Percentiles rank a stretch among this genome's conserved stretches.
phyloP scores from a whole-genome alignment of 2,888 invertebrate species.

The Ormyrus pomaceus region DNA sequence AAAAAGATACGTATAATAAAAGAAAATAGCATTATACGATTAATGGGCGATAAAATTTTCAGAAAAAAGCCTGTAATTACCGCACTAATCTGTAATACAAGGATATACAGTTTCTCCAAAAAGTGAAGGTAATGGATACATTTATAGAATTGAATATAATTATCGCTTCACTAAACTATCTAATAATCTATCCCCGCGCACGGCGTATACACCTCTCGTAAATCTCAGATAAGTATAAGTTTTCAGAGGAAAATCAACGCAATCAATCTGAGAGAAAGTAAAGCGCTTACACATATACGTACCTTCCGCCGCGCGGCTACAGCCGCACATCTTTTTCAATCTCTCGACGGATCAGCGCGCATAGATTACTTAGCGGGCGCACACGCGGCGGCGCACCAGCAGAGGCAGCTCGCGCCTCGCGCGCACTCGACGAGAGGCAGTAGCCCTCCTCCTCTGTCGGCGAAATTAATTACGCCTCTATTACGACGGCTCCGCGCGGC shows the following conservation, averaged over 20 bases:
- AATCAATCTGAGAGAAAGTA: slow-evolving; percentile 32
- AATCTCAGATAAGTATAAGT: background rate
- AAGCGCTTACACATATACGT: background rate
- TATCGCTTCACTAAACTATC: background rate
- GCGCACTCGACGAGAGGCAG: background rate
- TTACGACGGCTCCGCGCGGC: background rate
- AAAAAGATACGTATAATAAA: background rate
- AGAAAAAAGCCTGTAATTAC: background rate
- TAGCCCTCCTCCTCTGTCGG: background rate
- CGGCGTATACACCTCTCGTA: background rate
- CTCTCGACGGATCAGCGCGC: background rate
- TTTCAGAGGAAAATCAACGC: slow-evolving; percentile 12
- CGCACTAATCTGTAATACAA: background rate
- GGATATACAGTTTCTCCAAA: too few species aligned
- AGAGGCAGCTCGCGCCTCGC: background rate
- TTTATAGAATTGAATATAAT: too few species aligned
- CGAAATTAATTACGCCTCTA: slow-evolving; percentile 41
- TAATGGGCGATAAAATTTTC: slow-evolving; percentile 13
- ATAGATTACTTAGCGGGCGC: slow-evolving; percentile 6
- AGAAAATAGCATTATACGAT: slow-evolving; percentile 1
- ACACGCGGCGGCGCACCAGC: background rate
- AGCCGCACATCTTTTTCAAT: background rate
- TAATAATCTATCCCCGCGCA: background rate
- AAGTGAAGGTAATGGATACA: too few species aligned
- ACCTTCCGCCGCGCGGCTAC: too few species aligned